Evolutionary conservation across 64 coral and sea anemone genomes (phyloP), one percentile per base, ranked within the genome.

Genomic region (Porites australiensis): DNA sequence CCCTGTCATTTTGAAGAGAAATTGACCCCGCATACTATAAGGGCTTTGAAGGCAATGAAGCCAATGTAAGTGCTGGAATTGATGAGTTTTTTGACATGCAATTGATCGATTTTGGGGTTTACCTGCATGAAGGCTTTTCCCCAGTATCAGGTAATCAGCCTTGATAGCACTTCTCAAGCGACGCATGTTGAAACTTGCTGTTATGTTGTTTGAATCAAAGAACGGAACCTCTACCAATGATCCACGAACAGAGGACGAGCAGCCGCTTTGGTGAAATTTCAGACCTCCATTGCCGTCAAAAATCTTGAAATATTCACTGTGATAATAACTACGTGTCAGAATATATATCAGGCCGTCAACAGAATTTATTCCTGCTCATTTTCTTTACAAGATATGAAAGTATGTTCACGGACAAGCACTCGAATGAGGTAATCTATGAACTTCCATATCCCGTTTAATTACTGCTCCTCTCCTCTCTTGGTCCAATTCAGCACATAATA

Each of bases 191-290:
- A 79, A 44, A 14, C 11, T 58, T 4, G 20, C 77, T 44, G 51
- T 58, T 8, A 79, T 79, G 16, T 44, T 51, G 16, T 13, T n/a
- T n/a, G 77, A 79, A 8, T 22, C 59, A 0, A 55, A 12, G 54
- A 79, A 79, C 4, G 77, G 77, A 58, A 79, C 77, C 20, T 79
- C 77, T 3, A 79, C 53, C 77, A 59, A 21, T 22, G 53, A 21
- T 22, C 11, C 19, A 37, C 2, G 52, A 53, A 2, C n/a, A 8
- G 11, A 43, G 8, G 2, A 14, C 9, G 20, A 15, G 54, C 22
- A 10, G 11, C 77, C 54, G 8, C 15, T 10, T 23, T 79, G 51
- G 7, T 79, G 4, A 27, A 27, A 79, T 58, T 58, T 2, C 11
- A 59, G 13, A 59, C 22, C 59, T 55, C 22, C 54, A 55, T 59